Evolutionary conservation across 92 coral and sea anemone genomes (phyloP), one percentile per base, ranked within the genome.

Genomic region (Porites rus): DNA sequence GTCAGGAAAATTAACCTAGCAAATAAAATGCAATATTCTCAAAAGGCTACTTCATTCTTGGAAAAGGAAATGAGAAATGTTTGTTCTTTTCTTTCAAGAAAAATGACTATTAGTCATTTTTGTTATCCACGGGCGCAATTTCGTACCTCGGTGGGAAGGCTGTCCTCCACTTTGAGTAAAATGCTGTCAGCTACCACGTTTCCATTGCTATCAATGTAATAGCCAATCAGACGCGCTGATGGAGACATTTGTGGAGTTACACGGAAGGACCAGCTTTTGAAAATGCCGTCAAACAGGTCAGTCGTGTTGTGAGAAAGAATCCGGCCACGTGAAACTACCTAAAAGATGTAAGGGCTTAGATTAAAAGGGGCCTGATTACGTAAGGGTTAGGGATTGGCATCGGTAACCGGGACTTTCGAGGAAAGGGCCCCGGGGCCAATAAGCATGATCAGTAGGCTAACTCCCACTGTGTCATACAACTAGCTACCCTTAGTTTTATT

Each of bases 181-280:
- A 93, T 84, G 63, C 96, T 93, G 80, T 97, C 99, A 21, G 90
- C 92, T 53, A 97, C 93, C 10, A 97, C 92, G 51, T 94, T 92
- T 46, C 87, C 95, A 67, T 72, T 80, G n/a, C 58, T 72, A 8
- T 78, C 82, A 59, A 76, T 86, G 83, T 90, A 97, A 61, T 90
- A 97, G 7, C 86, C 98, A 11, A 97, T 83, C 72, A 97, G 65
- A 4, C 99, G 94, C n/a, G 99, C 94, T n/a, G 96, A 94, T 53
- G 98, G 98, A 1, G 97, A 95, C 99, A 97, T 97, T 80, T 75
- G 84, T 11, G 88, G 18, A 1, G 99, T 91, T 10, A 91, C 90
- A 50, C 65, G 91, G 70, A 97, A 88, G 43, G 91, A 87, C 72
- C 96, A 91, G 20, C 98, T 91, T 43, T 96, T 95, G 5, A 95